phyloP scores from a whole-genome alignment of 2,888 invertebrate genomes.

The Thecocarcelia acutangulata region DNA sequence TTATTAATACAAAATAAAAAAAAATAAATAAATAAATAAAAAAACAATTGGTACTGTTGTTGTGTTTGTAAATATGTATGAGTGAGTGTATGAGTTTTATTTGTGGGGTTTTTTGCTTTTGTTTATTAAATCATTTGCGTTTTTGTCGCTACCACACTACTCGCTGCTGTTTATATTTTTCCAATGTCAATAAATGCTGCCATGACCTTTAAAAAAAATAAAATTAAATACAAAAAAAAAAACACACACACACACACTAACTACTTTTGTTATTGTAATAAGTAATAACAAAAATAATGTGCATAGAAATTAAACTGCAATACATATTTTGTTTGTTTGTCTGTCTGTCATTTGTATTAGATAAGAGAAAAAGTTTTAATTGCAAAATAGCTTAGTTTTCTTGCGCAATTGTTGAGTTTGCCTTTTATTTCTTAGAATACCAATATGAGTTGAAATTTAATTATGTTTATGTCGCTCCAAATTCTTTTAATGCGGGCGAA shows the following conservation, averaged over 20 bases:
- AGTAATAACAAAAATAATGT: slow-evolving; percentile 49
- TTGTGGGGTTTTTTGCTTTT: slow-evolving; percentile 21
- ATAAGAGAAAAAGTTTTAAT: slow-evolving; percentile 27
- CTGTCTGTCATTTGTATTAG: slow-evolving; percentile 6
- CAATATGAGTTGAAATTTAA: too few relatives aligned
- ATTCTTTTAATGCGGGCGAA: too few relatives aligned
- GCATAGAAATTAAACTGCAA: slow-evolving; percentile 26
- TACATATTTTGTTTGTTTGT: slow-evolving; percentile 2
- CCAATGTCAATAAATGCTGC: slow-evolving; percentile 68
- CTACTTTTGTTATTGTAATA: slow-evolving; percentile 42
- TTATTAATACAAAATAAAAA: neutral
- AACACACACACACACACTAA: neutral
- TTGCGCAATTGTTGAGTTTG: too few relatives aligned
- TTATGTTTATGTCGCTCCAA: too few relatives aligned
- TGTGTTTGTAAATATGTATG: too few relatives aligned
- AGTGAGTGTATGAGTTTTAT: too few relatives aligned
- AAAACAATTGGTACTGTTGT: slow-evolving; percentile 38
- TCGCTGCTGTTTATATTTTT: slow-evolving; percentile 49
- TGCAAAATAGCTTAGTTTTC: neutral
- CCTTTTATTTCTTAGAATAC: too few relatives aligned
- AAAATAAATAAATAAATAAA: slow-evolving; percentile 17
- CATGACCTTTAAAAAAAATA: slow-evolving; percentile 65
- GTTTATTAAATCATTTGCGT: slow-evolving; percentile 58
- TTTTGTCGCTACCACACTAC: slow-evolving; percentile 35
- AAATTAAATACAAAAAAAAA: slow-evolving; percentile 38